Evolutionary conservation across 2,113 vertebrate genomes (phyloP), one percentile per base, ranked within the genome.

Genomic region (Myotis brandtii): DNA sequence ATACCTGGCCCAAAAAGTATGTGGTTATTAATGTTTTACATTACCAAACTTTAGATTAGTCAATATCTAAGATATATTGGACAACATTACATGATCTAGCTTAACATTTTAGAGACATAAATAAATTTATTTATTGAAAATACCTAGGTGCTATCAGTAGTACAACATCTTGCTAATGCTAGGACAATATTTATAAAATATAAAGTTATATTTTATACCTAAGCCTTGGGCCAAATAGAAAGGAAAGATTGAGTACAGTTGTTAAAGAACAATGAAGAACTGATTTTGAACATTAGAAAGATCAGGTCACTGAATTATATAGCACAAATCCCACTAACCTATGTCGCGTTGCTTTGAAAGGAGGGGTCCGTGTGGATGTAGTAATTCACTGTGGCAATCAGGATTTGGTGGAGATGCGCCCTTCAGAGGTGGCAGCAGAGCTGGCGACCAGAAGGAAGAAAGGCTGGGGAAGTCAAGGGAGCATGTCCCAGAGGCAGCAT

Each of bases 401-500:
- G 83, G 91, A 79, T 5, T 48, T 97, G 90, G 66, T 72, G 17
- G 23, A 48, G 3, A 2, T 46, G 2, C 27, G 6, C 72, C 93
- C 59, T 90, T 89, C 89, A 79, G 7, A 80, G 62, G 79, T 95
- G 83, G 59, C 77, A 94, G 96, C 94, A 86, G 12, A 96, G 87
- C 95, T 3, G 95, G 91, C 93, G 3, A 66, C 50, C 87, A 94
- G 87, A 97, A 48, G 12, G 5, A 20, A 64, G 12, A 23, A 46
- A 27, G n/a, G 0, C 7, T 75, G 89, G 16, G 88, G 72, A 4
- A 85, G 59, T 97, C 98, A 99, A 98, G 99, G 99, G 94, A 99
- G 98, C 98, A 99, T 99, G 96, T 99, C 98, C 98, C 99, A 99
- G 59, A 99, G 98, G 94, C 98, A 99, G 97, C 98, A 99, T 98